Evolutionary conservation across 2,797 vertebrate genomes (phyloP).

Genomic region (Dicrostonyx torquatus): DNA sequence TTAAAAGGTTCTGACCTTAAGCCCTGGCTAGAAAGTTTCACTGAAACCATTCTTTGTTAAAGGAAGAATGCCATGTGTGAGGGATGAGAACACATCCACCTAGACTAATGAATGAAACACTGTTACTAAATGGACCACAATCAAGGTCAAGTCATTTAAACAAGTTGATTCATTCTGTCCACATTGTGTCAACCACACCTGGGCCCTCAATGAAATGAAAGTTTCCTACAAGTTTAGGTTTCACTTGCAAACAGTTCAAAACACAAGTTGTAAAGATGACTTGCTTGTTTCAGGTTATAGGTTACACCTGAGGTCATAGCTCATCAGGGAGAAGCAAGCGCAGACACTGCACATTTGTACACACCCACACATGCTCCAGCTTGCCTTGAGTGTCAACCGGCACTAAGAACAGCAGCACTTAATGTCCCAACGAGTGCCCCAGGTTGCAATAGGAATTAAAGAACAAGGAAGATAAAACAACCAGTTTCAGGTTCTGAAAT

Average conservation of each 20-base stretch:
- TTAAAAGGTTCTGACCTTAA: constrained; percentile 83
- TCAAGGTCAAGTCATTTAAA: constrained; percentile 79
- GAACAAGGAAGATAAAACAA: constrained; percentile 82
- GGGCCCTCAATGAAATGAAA: constrained; percentile 72
- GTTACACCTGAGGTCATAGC: constrained; percentile 75
- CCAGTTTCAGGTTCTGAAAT: constrained; percentile 85
- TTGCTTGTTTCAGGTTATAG: constrained; percentile 76
- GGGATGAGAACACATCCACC: constrained; percentile 81
- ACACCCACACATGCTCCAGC: background rate
- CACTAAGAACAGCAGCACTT: constrained; percentile 84
- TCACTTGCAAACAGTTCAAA: constrained; percentile 79
- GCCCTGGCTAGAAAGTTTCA: constrained; percentile 85
- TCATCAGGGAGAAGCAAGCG: constrained; percentile 73
- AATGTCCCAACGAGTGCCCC: constrained; percentile 74
- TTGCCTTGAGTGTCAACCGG: constrained; percentile 73
- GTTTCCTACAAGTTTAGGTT: constrained; percentile 68
- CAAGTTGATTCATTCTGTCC: constrained; percentile 72
- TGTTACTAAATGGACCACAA: constrained; percentile 67
- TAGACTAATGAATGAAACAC: constrained; percentile 77
- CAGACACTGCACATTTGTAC: background rate
- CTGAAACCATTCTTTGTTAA: constrained; percentile 86
- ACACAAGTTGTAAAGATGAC: constrained; percentile 78
- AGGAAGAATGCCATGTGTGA: constrained; percentile 82
- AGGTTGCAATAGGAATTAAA: constrained; percentile 80
- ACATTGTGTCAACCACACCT: constrained; percentile 76